Base-by-base conservation (phyloP, 2,888 invertebrate genomes). In the Tetragnatha montana region DNA sequence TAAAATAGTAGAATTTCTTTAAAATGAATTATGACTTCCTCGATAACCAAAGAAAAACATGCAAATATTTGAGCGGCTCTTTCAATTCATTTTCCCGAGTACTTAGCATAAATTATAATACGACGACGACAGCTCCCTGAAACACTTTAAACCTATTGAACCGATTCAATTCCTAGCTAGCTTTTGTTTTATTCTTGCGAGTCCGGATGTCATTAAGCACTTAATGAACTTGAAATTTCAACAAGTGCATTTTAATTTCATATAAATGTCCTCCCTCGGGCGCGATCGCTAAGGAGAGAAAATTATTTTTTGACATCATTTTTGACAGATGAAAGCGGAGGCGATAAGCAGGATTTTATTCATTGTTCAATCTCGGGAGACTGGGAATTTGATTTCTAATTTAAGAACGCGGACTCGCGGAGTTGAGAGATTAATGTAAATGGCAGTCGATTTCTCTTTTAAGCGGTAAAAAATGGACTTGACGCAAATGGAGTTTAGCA, bases 171-270 rank as follows among this genome's bases (percentile, higher is more conserved):
- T 60, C 60, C 17, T 4, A 60, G 60, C 60, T 0, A 4, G 14
- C 14, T 17, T 60, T 60, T 60, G 60, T 60, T 60, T 60, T 17
- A 60, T 60, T 60, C 60, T 60, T 60, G 8, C 69, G 10, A 69
- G 22, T 68, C 49, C 69, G 70, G 74, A 87, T 87, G 87, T 87
- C 87, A 87, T 87, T 87, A 87, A 81, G 69, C n/a, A 19, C 81
- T 75, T 87, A 87, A 87, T 81, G 81, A 87, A 81, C 75, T 71
- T 22, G 87, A 87, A 87, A 87, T 81, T 78, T 87, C 87, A 87
- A 87, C 87, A 87, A 87, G 87, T 87, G 87, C 75, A 87, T 87
- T 87, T 87, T 81, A 87, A 81, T 87, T 81, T 81, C 81, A 87
- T 87, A 35, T 35, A 87, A 87, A 81, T 81, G 68, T 74, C 75